Conservation (phyloP, 2,888 invertebrate genomes). For the Torymus texanus region DNA sequence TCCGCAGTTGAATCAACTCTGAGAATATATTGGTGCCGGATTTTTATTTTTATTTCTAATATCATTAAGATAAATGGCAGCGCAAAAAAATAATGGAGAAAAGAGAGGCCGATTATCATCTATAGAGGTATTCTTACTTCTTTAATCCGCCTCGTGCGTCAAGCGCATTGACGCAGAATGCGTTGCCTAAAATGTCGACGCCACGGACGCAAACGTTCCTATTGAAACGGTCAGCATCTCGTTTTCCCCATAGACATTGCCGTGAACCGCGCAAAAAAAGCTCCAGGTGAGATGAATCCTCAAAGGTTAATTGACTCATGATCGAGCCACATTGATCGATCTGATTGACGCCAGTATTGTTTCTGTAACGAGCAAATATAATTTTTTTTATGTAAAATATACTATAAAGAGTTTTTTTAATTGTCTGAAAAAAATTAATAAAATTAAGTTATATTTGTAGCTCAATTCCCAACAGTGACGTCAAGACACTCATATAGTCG, state of each 20-base stretch:
- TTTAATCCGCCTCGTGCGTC: slow-evolving; percentile 25
- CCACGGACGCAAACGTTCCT: slow-evolving; percentile 73
- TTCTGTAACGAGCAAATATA: slow-evolving; percentile 65
- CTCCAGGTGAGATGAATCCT: slow-evolving; percentile 71
- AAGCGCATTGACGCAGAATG: slow-evolving; percentile 17
- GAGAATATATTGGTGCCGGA: no score
- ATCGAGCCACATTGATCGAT: slow-evolving; percentile 82
- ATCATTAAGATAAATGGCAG: no score
- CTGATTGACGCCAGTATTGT: slow-evolving; percentile 75
- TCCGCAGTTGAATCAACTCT: no score
- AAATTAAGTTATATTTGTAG: no score
- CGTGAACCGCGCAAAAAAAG: slow-evolving; percentile 78
- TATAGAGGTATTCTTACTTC: slow-evolving; percentile 16
- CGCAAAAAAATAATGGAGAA: no score
- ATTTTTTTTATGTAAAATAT: neutral
- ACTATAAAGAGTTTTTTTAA: neutral
- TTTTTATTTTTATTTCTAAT: no score
- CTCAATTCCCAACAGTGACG: no score
- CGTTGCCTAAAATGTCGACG: slow-evolving; percentile 25
- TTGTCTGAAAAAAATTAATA: no score
- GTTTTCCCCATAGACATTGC: slow-evolving; percentile 75
- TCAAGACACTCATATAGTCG: no score
- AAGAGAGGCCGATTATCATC: no score
- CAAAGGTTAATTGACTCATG: slow-evolving; percentile 78
- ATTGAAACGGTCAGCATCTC: slow-evolving; percentile 67